phyloP scores from a whole-genome alignment of 2,797 vertebrate species.

The Ibycter americanus region DNA sequence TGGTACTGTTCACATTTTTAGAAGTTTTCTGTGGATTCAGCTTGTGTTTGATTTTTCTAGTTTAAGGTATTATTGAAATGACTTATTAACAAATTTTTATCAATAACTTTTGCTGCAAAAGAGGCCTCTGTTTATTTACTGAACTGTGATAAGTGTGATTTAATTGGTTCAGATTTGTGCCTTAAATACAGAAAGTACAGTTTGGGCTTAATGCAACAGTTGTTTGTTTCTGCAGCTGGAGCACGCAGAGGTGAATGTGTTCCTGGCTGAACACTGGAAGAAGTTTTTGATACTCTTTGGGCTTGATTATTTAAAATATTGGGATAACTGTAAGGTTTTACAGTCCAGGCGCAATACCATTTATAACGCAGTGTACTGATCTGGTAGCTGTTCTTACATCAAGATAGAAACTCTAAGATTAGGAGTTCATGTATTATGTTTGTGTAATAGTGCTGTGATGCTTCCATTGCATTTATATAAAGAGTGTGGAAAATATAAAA shows the following conservation, averaged over 20 bases:
- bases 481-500: neutral
- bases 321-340: neutral
- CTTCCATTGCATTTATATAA: neutral
- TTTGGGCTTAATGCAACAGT: neutral
- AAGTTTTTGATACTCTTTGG: neutral
- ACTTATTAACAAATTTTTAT: neutral
- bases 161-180: neutral
- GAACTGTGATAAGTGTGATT: neutral
- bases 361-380: accelerated
- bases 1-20: neutral
- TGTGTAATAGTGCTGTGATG: neutral
- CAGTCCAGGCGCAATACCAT: accelerated
- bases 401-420: neutral
- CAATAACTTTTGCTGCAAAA: neutral
- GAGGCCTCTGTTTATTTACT: neutral
- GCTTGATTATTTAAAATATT: neutral
- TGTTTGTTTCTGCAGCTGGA: neutral
- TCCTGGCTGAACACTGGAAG: neutral
- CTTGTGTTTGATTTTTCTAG: neutral
- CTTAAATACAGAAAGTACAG: neutral
- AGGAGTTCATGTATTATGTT: neutral
- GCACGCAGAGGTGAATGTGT: accelerated
- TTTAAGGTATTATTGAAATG: neutral
- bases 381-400: neutral
- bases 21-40: neutral